These are phyloP conservation scores for Tamias sibiricus DNA, from an alignment of 2,113 vertebrate genomes.

Conservation along the genomic window DNA sequence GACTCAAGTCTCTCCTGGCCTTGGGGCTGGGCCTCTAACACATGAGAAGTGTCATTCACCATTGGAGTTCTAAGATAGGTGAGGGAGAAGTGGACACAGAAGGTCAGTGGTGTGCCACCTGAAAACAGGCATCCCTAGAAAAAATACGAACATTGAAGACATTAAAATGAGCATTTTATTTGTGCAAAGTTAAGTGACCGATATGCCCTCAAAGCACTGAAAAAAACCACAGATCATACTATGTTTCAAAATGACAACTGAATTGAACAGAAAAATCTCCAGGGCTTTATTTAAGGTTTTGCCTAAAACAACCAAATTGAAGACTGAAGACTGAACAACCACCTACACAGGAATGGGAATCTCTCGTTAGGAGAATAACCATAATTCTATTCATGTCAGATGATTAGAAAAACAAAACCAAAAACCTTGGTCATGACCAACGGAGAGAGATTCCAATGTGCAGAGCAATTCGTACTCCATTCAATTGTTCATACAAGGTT, in stretches of 20 bases:
- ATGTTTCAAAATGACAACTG: neutral
- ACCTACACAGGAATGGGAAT: neutral
- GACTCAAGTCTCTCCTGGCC: neutral
- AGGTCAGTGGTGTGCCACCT: neutral
- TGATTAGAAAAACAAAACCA: neutral
- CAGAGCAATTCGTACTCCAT: neutral
- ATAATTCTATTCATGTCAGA: neutral
- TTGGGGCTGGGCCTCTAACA: neutral
- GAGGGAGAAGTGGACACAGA: neutral
- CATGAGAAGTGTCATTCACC: neutral
- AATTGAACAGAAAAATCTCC: neutral
- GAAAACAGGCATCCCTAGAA: neutral
- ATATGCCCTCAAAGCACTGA: neutral
- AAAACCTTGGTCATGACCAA: neutral
- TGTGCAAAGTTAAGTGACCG: neutral
- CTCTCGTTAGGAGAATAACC: neutral
- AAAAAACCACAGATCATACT: neutral
- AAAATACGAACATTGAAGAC: neutral
- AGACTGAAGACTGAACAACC: neutral
- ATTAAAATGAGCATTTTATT: neutral
- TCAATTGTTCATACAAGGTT: neutral
- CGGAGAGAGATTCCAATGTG: neutral
- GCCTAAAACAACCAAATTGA: neutral
- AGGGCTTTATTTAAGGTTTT: neutral
- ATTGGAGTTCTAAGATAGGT: neutral